A percentile compares a stretch with the other conserved stretches of the same genome.
Conservation (phyloP, 2,888 invertebrate species). For the Volucella bombylans region DNA sequence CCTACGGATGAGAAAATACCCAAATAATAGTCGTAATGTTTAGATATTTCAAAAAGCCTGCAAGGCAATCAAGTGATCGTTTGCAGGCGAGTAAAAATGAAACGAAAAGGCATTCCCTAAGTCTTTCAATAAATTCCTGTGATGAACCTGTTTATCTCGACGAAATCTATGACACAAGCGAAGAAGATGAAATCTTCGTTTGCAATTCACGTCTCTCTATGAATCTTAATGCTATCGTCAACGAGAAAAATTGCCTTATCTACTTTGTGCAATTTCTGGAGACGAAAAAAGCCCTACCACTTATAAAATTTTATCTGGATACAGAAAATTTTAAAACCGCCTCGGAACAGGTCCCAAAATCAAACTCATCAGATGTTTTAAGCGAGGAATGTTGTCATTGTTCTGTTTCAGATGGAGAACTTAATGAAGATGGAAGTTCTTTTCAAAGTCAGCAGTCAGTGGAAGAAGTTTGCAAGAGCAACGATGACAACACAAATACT, state of each 20-base stretch:
- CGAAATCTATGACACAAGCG: constrained; percentile 56
- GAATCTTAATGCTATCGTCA: constrained; percentile 88
- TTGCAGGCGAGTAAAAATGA: constrained; percentile 37
- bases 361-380: constrained; percentile 20
- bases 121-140: constrained; percentile 48
- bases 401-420: constrained; percentile 21
- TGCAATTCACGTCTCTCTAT: constrained; percentile 86
- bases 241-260: constrained; percentile 90
- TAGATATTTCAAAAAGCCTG: constrained; percentile 58
- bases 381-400: constrained; percentile 34
- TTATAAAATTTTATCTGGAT: constrained; percentile 90
- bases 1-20: constrained; percentile 22
- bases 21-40: constrained; percentile 47
- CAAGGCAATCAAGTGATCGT: constrained; percentile 38
- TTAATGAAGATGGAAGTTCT: constrained; percentile 14
- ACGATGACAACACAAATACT: constrained; percentile 30
- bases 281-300: constrained; percentile 86
- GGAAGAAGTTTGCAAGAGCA: constrained; percentile 25
- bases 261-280: constrained; percentile 95
- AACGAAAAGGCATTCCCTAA: constrained; percentile 58
- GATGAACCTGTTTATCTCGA: constrained; percentile 55
- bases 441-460: constrained; percentile 35
- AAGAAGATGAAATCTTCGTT: constrained; percentile 75
- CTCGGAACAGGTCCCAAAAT: constrained; percentile 76
- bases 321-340: constrained; percentile 86